phyloP scores from a whole-genome alignment of 2,797 vertebrate genomes.

The Pantherophis alleghaniensis region DNA sequence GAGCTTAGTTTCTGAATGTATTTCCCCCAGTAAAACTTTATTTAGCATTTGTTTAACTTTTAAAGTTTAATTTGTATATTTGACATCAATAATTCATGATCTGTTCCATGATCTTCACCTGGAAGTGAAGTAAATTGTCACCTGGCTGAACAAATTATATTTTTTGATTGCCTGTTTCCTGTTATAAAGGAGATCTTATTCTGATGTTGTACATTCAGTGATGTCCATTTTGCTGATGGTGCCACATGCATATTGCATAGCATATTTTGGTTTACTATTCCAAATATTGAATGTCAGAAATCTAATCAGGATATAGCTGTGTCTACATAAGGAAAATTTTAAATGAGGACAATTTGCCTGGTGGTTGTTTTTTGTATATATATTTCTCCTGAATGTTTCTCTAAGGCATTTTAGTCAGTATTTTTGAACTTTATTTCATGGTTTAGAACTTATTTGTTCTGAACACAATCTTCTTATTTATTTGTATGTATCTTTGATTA shows the following conservation, averaged over 20 bases:
- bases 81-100: neutral
- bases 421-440: neutral
- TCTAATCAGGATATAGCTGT: neutral
- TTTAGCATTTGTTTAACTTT: neutral
- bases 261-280: neutral
- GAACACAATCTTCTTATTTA: neutral
- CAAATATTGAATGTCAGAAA: neutral
- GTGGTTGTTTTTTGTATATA: neutral
- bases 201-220: neutral
- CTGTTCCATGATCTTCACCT: neutral
- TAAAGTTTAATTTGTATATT: neutral
- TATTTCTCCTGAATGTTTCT: neutral
- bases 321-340: neutral
- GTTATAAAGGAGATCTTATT: neutral
- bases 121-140: neutral
- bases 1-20: neutral
- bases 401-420: neutral
- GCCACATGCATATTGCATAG: neutral
- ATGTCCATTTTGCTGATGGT: neutral
- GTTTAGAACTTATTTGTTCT: neutral
- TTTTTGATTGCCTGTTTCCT: neutral
- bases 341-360: neutral
- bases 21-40: neutral
- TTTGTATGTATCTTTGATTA: neutral
- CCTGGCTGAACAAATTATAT: neutral